These are phyloP conservation scores for Sclerodermus sp. DNA, from an alignment of 2,888 invertebrate species.

Conservation along the genomic window DNA sequence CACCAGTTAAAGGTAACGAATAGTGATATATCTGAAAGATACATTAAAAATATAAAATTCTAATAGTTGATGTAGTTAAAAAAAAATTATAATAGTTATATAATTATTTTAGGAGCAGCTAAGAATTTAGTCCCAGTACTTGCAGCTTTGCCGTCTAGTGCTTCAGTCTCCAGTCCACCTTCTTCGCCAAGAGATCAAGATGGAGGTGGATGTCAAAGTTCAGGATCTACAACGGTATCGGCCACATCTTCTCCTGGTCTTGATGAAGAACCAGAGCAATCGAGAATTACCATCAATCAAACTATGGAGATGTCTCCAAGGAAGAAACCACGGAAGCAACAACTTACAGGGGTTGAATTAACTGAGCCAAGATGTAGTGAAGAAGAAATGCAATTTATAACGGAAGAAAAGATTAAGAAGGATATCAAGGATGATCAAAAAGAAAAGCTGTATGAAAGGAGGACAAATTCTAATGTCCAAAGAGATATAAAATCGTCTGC, in stretches of 20 bases:
- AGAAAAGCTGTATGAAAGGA: constrained; percentile 51
- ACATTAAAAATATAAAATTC: neutral
- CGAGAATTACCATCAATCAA: constrained; percentile 55
- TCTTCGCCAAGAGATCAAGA: constrained; percentile 52
- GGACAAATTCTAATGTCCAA: constrained; percentile 29
- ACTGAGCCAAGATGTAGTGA: constrained; percentile 50
- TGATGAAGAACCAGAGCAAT: constrained; percentile 63
- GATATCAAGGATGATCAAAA: constrained; percentile 56
- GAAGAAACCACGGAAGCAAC: constrained; percentile 90
- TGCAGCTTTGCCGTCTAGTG: constrained; percentile 44
- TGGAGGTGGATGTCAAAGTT: constrained; percentile 56
- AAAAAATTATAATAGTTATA: neutral
- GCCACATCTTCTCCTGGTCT: constrained; percentile 81
- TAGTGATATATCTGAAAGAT: neutral
- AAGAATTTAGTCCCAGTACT: constrained; percentile 53
- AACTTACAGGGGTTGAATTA: constrained; percentile 60
- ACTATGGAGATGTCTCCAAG: constrained; percentile 73
- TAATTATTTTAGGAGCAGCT: constrained; percentile 39
- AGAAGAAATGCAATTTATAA: constrained; percentile 66
- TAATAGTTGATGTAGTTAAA: neutral
- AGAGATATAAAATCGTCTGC: constrained; percentile 34
- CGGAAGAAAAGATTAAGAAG: constrained; percentile 60
- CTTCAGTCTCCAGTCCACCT: constrained; percentile 46
- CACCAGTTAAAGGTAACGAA: constrained; percentile 48
- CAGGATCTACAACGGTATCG: constrained; percentile 86